Evolutionary conservation across 1,140 invertebrate species (phyloP).

Genomic region (Danaus plexippus): DNA sequence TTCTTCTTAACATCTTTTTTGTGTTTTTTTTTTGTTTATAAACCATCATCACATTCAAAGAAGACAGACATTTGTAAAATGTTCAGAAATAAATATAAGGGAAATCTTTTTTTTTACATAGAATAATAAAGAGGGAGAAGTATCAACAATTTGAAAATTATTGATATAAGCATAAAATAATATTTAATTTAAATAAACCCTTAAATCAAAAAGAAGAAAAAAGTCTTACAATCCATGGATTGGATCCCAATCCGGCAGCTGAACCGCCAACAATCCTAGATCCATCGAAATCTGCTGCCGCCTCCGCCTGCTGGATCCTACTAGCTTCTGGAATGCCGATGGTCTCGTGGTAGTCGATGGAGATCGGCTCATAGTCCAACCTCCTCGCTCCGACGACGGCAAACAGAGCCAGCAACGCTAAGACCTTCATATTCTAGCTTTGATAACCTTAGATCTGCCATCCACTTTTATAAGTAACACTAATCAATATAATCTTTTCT

Average conservation of each 20-base stretch:
- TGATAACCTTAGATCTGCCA: not conserved
- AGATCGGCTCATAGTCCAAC: slow-evolving; percentile 6
- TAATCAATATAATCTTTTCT: too few species aligned
- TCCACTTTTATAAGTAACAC: too few species aligned
- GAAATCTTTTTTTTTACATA: too few species aligned
- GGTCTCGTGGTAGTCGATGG: slow-evolving; percentile 14
- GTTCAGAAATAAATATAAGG: too few species aligned
- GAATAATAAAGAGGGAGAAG: too few species aligned
- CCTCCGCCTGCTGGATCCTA: slow-evolving; percentile 16
- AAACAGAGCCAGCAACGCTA: slow-evolving; percentile 7
- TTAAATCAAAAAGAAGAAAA: not conserved
- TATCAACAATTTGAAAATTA: too few species aligned
- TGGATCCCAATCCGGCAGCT: slow-evolving; percentile 13
- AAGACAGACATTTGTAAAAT: too few species aligned
- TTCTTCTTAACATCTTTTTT: too few species aligned
- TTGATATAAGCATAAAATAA: too few species aligned
- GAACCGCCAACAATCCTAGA: slow-evolving; percentile 24
- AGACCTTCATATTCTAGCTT: slow-evolving; percentile 11
- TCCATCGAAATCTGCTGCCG: slow-evolving; percentile 26
- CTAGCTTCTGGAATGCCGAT: slow-evolving; percentile 13
- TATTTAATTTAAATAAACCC: too few species aligned
- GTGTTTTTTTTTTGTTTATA: too few species aligned
- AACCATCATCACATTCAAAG: too few species aligned
- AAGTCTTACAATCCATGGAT: slow-evolving; percentile 18
- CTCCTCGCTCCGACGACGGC: slow-evolving; percentile 2